Evolutionary conservation across 2,113 vertebrate genomes (phyloP), one percentile per base, ranked within the genome.

Genomic region (Tylochromis polylepis): DNA sequence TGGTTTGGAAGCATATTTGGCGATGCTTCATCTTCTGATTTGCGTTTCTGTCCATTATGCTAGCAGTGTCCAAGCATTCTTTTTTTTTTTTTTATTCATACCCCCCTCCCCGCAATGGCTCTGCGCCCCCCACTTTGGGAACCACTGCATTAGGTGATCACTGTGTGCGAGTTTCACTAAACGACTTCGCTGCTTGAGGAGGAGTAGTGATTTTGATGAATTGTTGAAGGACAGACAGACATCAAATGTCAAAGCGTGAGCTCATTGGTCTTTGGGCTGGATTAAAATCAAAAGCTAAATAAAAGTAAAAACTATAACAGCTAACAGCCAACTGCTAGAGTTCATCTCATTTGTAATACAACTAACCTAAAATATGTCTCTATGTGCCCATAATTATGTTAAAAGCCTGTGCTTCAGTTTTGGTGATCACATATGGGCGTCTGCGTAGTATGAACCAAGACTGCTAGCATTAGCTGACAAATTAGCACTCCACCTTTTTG

Each of bases 371-470:
- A 72, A 4, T 29, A 46, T 29, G 22, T 29, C 65, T 2, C 65
- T 46, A 9, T 72, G 41, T 72, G 41, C 1, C 2, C 41, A 49
- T 72, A 72, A 27, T 46, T 18, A 18, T 29, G 29, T 4, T 18
- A 72, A 72, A 43, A 72, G 41, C 16, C 49, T 16, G 43, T 16
- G 43, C 5, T 16, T 16, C 14, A 46, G 43, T 14, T 46, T 38
- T 38, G 8, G 43, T 16, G 5, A 27, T 16, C 8, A 16, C 14
- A 22, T 11, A 16, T 18, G 38, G 67, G 5, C 22, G 24, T 43
- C 65, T 41, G 36, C 3, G 0, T 0, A 11, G 18, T 0, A 4
- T 24, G 1, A 22, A 9, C n/a, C 62, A 22, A 41, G 36, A 22
- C 12, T 41, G 36, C 62, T 41, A 67, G 62, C 62, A 67, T 70